Percentiles rank a stretch among this genome's conserved stretches.
These are phyloP conservation scores for Heliconius hermathena DNA, from an alignment of 1,140 invertebrate species.

Conservation along the genomic window DNA sequence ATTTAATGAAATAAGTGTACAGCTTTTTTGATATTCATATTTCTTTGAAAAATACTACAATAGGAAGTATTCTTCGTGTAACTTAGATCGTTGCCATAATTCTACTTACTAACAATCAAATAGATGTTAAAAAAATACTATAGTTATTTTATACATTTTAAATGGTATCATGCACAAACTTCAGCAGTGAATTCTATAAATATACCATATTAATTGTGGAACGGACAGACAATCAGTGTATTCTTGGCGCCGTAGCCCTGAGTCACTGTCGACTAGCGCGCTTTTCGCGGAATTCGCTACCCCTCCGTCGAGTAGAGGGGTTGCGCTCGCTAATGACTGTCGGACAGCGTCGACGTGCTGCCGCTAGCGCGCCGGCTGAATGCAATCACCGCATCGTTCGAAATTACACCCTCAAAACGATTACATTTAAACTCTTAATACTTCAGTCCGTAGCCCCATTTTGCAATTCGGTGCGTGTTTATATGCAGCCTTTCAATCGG, in stretches of 20 bases:
- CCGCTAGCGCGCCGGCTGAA: conserved; percentile 46
- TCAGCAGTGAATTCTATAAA: background rate
- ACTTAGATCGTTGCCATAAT: background rate
- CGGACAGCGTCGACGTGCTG: conserved; percentile 59
- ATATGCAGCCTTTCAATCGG: conserved; percentile 80
- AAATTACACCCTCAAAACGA: conserved; percentile 70
- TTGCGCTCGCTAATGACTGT: conserved; percentile 71
- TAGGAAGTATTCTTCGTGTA: background rate
- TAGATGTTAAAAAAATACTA: too few species aligned
- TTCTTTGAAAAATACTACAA: background rate
- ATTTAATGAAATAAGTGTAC: background rate
- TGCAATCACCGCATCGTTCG: conserved; percentile 55
- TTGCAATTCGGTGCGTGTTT: conserved; percentile 77
- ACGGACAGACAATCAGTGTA: conserved; percentile 65
- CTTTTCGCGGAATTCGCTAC: conserved; percentile 65
- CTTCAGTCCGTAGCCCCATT: conserved; percentile 52
- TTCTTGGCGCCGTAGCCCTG: conserved; percentile 57
- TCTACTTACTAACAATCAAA: background rate
- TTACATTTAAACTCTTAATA: conserved; percentile 69
- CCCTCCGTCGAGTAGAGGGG: conserved; percentile 56
- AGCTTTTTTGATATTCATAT: background rate
- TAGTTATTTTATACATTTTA: too few species aligned
- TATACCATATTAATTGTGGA: conserved; percentile 41
- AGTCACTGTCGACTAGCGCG: conserved; percentile 60
- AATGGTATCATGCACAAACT: too few species aligned